Evolutionary conservation across 1,140 invertebrate genomes (phyloP), one percentile per base, ranked within the genome.

Genomic region (Delia radicum): DNA sequence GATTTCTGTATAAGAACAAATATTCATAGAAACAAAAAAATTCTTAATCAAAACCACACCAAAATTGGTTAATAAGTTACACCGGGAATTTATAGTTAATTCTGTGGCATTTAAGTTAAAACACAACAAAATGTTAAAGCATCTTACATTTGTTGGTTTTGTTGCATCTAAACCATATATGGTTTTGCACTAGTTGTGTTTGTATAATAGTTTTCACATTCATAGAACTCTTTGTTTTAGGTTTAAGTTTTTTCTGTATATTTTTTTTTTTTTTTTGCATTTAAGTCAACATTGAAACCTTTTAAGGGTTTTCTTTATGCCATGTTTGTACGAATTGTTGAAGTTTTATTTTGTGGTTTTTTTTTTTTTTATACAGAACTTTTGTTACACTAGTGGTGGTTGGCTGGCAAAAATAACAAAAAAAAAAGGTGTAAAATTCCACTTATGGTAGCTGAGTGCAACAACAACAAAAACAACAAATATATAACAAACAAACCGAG

Each of bases 251-350:
- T 15, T 48, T n/a, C 42, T 55, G 48, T 55, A 55, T 21, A n/a
- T 69, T 33, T 69, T 37, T 67, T 28, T 67, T 67, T 29, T 67
- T 29, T 31, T 67, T 33, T 69, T 33, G 65, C 65, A 69, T 69
- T 69, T 69, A 69, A 69, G 65, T 69, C 65, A 69, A 69, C 65
- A 69, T 33, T 33, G 29, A 69, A 69, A 69, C 65, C 65, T 69
- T 69, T 69, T 69, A 69, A 69, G 65, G 65, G 65, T 69, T 69
- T 24, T 18, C 12, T 69, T 69, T 12, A 21, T 69, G 29, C 65
- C 65, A 69, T 69, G 29, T 69, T 69, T 69, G 65, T 69, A 69
- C 29, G 65, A 69, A 33, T 69, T 69, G 65, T 69, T 69, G 24
- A 55, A 37, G 29, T 24, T 37, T 69, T 33, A 31, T 33, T 69